A percentile compares a stretch with the other conserved stretches of the same genome.
Conservation (phyloP, 1,140 invertebrate species). For the Leptinotarsa lineolata region DNA sequence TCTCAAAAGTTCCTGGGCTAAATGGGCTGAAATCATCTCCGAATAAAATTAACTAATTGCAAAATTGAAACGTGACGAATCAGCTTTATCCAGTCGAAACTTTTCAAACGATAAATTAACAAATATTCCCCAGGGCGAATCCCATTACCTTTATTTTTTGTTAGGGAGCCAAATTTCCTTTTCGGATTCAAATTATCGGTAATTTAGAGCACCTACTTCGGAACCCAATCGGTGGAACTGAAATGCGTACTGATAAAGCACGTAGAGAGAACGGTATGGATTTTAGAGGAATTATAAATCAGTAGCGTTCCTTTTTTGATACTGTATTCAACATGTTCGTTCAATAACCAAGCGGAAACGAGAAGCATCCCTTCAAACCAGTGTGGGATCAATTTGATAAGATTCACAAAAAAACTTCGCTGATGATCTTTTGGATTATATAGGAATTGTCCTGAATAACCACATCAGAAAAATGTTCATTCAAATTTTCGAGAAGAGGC, state of each 20-base stretch:
- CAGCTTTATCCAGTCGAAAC: constrained; percentile 15
- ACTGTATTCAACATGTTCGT: too few species aligned
- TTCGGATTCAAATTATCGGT: constrained; percentile 12
- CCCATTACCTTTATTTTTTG: constrained; percentile 10
- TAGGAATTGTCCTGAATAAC: too few species aligned
- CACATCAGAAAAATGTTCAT: too few species aligned
- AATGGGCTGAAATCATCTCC: not conserved
- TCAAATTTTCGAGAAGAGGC: too few species aligned
- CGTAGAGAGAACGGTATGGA: constrained; percentile 7
- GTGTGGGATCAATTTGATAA: too few species aligned
- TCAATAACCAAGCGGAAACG: too few species aligned
- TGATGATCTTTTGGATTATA: too few species aligned
- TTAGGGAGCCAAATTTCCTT: constrained; percentile 19
- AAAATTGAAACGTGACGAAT: constrained; percentile 17
- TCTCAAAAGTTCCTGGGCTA: too few species aligned
- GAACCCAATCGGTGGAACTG: constrained; percentile 4
- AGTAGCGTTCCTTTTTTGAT: not conserved
- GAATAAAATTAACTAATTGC: not conserved
- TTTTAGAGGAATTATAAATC: not conserved
- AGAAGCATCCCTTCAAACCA: too few species aligned
- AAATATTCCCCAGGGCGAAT: constrained; percentile 1
- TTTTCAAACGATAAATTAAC: constrained; percentile 20
- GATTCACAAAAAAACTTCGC: too few species aligned
- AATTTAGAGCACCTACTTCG: constrained; percentile 16
- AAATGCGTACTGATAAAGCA: constrained; percentile 22